These are phyloP conservation scores for Natator depressus DNA, from an alignment of 2,113 vertebrate species.

Conservation along the genomic window DNA sequence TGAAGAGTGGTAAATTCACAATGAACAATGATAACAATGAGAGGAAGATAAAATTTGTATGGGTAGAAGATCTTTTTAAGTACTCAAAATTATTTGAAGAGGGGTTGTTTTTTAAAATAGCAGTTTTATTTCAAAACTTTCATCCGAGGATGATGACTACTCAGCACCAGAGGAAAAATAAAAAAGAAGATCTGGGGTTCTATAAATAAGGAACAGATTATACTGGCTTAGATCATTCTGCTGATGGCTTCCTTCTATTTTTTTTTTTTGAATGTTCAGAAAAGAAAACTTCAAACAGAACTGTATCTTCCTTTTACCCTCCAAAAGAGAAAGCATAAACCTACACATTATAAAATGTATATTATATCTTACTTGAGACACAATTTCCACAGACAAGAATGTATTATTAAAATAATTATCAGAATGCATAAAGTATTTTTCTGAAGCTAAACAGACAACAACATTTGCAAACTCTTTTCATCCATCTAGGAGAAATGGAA, in stretches of 20 bases:
- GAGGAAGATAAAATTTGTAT: neutral
- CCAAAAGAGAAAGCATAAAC: conserved; percentile 29
- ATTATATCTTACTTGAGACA: neutral
- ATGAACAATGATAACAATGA: neutral
- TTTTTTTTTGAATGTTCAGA: neutral
- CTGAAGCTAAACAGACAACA: neutral
- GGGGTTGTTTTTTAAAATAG: neutral
- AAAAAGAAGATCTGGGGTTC: neutral
- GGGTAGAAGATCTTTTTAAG: neutral
- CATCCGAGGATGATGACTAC: conserved; percentile 2
- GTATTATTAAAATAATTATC: neutral
- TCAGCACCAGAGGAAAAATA: neutral
- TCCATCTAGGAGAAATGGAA: neutral
- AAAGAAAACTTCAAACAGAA: neutral
- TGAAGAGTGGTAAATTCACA: neutral
- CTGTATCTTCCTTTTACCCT: conserved; percentile 5
- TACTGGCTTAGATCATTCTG: conserved; percentile 17
- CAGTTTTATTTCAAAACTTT: neutral
- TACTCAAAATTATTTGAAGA: neutral
- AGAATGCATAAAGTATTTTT: neutral
- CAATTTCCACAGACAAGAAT: neutral
- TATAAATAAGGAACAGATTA: neutral
- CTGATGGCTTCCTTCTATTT: neutral
- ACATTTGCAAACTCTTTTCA: neutral
- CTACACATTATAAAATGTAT: conserved; percentile 1